Evolutionary conservation across 2,888 invertebrate species (phyloP).

Genomic region (Hybos culiciformis): DNA sequence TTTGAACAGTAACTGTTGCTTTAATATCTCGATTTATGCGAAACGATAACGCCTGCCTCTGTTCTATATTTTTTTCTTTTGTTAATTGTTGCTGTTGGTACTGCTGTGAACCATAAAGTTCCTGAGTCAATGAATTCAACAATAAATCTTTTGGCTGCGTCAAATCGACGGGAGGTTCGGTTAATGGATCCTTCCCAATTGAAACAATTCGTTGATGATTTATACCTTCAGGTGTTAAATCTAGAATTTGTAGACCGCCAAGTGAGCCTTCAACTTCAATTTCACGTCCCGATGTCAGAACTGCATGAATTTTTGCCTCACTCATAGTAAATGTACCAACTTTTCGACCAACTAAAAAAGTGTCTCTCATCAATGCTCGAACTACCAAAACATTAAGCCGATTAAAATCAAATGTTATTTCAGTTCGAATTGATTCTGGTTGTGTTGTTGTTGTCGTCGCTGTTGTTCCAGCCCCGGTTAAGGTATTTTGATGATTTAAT

Average conservation of each 20-base stretch:
- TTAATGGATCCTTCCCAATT: constrained; percentile 63
- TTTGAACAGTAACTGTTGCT: constrained; percentile 25
- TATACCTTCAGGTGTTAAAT: constrained; percentile 72
- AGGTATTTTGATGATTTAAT: constrained; percentile 10
- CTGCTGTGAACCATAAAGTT: constrained; percentile 34
- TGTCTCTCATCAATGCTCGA: constrained; percentile 62
- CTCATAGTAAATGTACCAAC: constrained; percentile 89
- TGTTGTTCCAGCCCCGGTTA: constrained; percentile 3
- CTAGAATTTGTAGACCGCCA: constrained; percentile 81
- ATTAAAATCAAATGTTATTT: constrained; percentile 87
- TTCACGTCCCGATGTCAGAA: constrained; percentile 44
- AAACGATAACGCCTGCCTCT: constrained; percentile 35
- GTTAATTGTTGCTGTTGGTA: constrained; percentile 27
- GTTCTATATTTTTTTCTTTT: constrained; percentile 20
- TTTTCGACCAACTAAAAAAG: constrained; percentile 61
- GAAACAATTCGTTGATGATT: constrained; percentile 74
- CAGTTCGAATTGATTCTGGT: constrained; percentile 43
- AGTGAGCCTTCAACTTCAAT: constrained; percentile 70
- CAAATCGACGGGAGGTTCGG: constrained; percentile 33
- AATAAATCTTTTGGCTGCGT: constrained; percentile 25
- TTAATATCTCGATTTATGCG: constrained; percentile 28
- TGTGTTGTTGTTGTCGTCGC: constrained; percentile 6
- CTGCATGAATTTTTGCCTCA: constrained; percentile 79
- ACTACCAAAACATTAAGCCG: constrained; percentile 76
- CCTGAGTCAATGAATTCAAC: constrained; percentile 30